These are phyloP conservation scores for Vidua chalybeata DNA, from an alignment of 2,113 vertebrate genomes.

Conservation along the genomic window DNA sequence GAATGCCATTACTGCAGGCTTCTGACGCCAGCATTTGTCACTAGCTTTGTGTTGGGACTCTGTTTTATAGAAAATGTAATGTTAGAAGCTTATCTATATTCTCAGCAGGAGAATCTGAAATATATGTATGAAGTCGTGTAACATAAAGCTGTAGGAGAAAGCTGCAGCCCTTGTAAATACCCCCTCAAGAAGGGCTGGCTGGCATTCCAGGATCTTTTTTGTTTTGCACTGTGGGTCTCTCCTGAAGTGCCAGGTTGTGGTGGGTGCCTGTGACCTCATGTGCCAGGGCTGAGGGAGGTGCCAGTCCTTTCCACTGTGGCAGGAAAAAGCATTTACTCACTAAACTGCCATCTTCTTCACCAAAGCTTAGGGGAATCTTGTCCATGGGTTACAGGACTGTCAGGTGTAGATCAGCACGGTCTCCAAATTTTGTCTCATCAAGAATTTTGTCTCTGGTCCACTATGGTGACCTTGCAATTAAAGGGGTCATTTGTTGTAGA, in stretches of 20 bases:
- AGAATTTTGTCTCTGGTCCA: background rate
- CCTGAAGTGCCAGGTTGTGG: background rate
- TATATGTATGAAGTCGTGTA: background rate
- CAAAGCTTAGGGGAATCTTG: background rate
- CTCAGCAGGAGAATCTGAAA: slow-evolving; percentile 26
- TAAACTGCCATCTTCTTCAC: background rate
- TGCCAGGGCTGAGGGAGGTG: slow-evolving; percentile 16
- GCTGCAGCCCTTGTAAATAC: slow-evolving; percentile 5
- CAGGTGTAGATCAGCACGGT: background rate
- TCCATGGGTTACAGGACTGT: background rate
- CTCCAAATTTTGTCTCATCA: background rate
- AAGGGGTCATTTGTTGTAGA: background rate
- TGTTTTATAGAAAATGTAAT: background rate
- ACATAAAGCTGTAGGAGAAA: background rate
- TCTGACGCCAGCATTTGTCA: background rate
- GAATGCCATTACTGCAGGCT: background rate
- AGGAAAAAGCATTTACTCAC: background rate
- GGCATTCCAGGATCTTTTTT: background rate
- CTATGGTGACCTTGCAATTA: background rate
- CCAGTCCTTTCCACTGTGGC: background rate
- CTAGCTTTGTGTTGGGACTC: background rate
- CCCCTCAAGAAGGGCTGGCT: background rate
- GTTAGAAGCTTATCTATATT: slow-evolving; percentile 6
- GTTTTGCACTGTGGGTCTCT: background rate
- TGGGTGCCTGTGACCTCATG: background rate